Percentiles rank a stretch among this genome's conserved stretches.
Evolutionary conservation across 2,113 vertebrate genomes (phyloP).

Genomic region (Chrysemys picta): DNA sequence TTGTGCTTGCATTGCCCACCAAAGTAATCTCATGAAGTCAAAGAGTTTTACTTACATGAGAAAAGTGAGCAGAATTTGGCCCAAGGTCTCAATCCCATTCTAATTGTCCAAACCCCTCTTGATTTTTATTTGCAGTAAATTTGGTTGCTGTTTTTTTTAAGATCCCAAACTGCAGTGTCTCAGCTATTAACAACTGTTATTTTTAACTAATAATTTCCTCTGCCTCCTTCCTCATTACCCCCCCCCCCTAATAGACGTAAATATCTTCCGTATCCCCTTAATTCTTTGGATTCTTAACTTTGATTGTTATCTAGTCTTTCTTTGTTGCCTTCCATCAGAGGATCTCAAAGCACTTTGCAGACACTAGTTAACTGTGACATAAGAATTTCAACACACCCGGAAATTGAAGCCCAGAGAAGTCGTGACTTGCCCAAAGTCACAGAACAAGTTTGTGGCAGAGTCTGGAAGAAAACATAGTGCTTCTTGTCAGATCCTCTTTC

Average conservation of each 20-base stretch:
- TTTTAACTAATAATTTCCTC: background rate
- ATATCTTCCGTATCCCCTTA: background rate
- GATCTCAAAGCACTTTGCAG: background rate
- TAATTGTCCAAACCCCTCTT: background rate
- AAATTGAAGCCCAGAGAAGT: background rate
- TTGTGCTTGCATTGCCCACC: background rate
- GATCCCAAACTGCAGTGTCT: background rate
- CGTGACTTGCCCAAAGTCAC: rapidly evolving
- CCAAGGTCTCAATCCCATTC: background rate
- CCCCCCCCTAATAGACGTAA: background rate
- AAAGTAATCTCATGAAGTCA: background rate
- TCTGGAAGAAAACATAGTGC: rapidly evolving
- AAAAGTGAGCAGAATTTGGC: background rate
- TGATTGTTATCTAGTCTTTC: background rate
- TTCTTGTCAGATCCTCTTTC: background rate
- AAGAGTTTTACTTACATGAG: background rate
- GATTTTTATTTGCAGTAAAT: background rate
- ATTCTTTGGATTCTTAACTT: background rate
- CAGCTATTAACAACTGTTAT: background rate
- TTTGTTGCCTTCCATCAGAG: background rate
- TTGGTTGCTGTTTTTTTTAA: background rate
- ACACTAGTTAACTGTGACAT: background rate
- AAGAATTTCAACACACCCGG: background rate
- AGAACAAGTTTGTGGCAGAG: background rate
- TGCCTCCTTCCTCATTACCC: background rate